Percentiles rank a stretch among this genome's conserved stretches.
Conservation (phyloP, 2,888 invertebrate species). For the Ommatoiulus sabulosus region DNA sequence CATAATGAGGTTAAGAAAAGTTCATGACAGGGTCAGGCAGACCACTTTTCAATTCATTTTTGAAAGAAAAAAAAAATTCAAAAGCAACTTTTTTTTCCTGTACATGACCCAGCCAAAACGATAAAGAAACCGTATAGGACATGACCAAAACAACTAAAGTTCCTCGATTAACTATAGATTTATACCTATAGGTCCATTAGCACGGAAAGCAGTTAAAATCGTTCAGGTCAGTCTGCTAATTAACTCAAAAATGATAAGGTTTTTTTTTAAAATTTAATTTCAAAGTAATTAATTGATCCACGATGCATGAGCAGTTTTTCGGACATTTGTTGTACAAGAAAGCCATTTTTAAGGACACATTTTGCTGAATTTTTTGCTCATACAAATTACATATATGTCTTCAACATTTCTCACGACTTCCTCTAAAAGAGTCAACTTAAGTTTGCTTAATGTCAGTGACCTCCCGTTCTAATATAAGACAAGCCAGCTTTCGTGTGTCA, state of each 20-base stretch:
- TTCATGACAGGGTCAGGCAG: constrained; percentile 37
- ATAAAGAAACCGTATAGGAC: neutral
- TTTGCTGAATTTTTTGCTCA: neutral
- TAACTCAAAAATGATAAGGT: neutral
- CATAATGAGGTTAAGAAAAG: constrained; percentile 36
- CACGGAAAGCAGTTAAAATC: neutral
- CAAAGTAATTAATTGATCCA: too few species aligned
- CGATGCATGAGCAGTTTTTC: too few species aligned
- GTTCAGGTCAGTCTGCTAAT: neutral
- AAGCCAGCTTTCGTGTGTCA: neutral
- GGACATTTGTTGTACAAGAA: neutral
- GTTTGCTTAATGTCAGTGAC: neutral
- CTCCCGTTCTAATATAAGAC: neutral
- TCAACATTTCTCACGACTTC: neutral
- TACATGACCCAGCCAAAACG: neutral
- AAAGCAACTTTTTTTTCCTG: neutral
- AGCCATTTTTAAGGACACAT: neutral
- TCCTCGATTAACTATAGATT: neutral
- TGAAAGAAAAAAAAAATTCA: neutral
- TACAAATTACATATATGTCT: neutral
- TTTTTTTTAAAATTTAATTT: neutral
- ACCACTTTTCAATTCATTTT: constrained; percentile 40
- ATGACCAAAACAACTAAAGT: neutral
- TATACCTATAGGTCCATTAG: neutral
- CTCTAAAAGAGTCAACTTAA: neutral